Conservation (phyloP, 2,113 vertebrate genomes). For the Stictonetta naevosa region DNA sequence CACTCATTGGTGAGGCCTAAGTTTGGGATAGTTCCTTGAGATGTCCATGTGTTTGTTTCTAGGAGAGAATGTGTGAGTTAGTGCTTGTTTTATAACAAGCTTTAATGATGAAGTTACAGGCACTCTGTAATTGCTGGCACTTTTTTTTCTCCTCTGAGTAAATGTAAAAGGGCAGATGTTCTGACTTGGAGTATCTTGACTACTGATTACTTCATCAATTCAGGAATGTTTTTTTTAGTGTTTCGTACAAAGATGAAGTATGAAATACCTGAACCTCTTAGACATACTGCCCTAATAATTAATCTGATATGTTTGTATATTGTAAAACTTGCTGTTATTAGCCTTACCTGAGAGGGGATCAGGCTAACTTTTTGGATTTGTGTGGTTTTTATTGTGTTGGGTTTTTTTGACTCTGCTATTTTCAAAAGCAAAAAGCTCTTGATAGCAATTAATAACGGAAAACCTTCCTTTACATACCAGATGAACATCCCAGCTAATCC, state of each 20-base stretch:
- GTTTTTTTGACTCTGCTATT: too few species aligned
- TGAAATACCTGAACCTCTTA: background rate
- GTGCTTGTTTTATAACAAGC: too few species aligned
- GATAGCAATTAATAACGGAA: too few species aligned
- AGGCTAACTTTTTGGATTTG: background rate
- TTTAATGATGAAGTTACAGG: background rate
- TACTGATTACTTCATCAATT: background rate
- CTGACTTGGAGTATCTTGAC: background rate
- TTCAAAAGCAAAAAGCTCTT: too few species aligned
- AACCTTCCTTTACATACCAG: too few species aligned
- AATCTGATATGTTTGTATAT: background rate
- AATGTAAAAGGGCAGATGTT: background rate
- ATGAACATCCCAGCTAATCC: too few species aligned
- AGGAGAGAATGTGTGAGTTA: background rate
- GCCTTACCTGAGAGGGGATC: background rate
- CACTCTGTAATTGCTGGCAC: background rate
- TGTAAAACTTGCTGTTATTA: background rate
- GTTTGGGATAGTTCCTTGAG: background rate
- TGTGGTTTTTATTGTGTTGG: background rate
- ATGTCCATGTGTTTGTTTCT: background rate
- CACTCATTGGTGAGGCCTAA: background rate
- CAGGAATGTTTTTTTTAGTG: background rate
- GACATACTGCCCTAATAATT: background rate
- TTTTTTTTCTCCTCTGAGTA: background rate
- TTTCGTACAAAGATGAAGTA: background rate